Evolutionary conservation across 2,888 invertebrate genomes (phyloP).

Genomic region (Platycheirus albimanus): DNA sequence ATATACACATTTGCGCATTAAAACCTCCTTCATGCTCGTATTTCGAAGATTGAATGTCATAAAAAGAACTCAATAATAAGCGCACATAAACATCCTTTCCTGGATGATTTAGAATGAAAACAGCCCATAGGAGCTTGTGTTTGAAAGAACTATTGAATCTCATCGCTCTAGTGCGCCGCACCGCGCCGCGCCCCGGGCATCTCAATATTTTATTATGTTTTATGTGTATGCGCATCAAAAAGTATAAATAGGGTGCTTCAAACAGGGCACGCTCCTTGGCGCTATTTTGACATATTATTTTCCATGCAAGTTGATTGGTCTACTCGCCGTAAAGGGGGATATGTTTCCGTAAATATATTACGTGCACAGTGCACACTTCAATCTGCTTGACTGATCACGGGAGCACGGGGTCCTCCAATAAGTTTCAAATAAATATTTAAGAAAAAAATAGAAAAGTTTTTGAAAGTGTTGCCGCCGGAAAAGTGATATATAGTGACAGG

Average conservation of each 20-base stretch:
- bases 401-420: constrained; percentile 60
- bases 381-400: constrained; percentile 45
- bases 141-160: constrained; percentile 43
- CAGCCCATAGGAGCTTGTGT: too few relatives aligned
- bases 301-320: constrained; percentile 70
- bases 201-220: too few relatives aligned
- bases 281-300: constrained; percentile 72
- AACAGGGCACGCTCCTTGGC: constrained; percentile 72
- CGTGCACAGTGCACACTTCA: constrained; percentile 47
- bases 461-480: constrained; percentile 45
- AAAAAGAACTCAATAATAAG: constrained; percentile 64
- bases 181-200: constrained; percentile 62
- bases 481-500: constrained; percentile 19
- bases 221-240: neutral
- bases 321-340: constrained; percentile 44
- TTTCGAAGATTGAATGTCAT: constrained; percentile 52
- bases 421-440: too few relatives aligned
- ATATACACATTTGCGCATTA: too few relatives aligned
- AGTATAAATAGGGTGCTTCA: constrained; percentile 64
- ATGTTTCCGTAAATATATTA: constrained; percentile 32
- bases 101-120: too few relatives aligned
- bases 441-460: constrained; percentile 27
- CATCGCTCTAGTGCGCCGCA: constrained; percentile 58
- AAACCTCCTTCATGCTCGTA: constrained; percentile 33
- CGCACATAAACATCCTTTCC: constrained; percentile 47